Conservation (phyloP, 1,140 invertebrate species). For the Brachionus sp. region DNA sequence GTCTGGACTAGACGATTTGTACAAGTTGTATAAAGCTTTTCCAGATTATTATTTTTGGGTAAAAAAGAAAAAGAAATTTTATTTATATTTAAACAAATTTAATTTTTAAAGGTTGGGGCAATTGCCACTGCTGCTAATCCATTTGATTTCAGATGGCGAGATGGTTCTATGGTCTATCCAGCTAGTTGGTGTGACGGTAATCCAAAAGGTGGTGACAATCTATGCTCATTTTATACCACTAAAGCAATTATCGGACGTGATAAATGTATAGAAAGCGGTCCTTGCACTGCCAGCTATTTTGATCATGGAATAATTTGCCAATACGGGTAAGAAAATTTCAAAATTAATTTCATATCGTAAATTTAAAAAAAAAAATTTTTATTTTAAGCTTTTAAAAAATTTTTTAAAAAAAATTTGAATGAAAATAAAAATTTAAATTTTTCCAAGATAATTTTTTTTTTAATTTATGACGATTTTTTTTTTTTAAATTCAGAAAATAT, state of each 20-base stretch:
- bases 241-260: constrained; percentile 7
- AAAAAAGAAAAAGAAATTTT: background rate
- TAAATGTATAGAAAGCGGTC: constrained; percentile 23
- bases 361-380: no score
- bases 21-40: constrained; percentile 43
- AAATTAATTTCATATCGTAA: no score
- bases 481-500: no score
- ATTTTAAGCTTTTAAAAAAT: no score
- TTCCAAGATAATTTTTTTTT: background rate
- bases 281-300: background rate
- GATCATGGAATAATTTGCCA: constrained; percentile 42
- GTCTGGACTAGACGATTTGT: background rate
- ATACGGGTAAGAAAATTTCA: background rate
- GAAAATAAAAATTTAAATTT: no score
- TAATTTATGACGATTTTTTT: no score
- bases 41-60: constrained; percentile 44
- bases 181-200: constrained; percentile 2
- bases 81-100: background rate
- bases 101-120: constrained; percentile 10
- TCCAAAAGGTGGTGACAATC: constrained; percentile 33
- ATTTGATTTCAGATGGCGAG: background rate
- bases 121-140: constrained; percentile 2
- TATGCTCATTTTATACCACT: constrained; percentile 37
- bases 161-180: background rate
- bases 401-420: no score